Evolutionary conservation across 1,140 invertebrate genomes (phyloP).

Genomic region (Dendrolimus kikuchii): DNA sequence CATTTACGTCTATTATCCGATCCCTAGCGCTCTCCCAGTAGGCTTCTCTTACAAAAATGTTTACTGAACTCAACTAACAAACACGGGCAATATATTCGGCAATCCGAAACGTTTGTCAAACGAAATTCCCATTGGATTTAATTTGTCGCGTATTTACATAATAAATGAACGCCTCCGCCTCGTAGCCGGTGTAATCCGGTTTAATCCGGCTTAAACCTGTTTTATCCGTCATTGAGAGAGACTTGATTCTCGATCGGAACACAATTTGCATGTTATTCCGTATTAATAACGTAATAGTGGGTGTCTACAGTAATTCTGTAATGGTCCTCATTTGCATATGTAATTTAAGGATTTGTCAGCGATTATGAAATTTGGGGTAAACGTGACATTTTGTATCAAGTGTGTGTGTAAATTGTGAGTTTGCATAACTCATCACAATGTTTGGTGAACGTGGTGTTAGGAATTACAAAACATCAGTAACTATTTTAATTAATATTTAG

Average conservation of each 20-base stretch:
- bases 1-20: no score
- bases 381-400: no score
- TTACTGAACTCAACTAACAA: conserved; percentile 5
- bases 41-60: no score
- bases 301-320: conserved; percentile 21
- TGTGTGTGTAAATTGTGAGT: no score
- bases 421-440: no score
- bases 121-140: conserved; percentile 66
- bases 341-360: no score
- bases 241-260: conserved; percentile 64
- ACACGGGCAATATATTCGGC: background rate
- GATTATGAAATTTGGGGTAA: no score
- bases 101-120: conserved; percentile 50
- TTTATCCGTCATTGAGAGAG: conserved; percentile 66
- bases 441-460: no score
- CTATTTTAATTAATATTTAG: no score
- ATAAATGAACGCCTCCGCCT: conserved; percentile 62
- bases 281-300: conserved; percentile 54
- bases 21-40: no score
- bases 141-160: conserved; percentile 69
- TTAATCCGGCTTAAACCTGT: conserved; percentile 57
- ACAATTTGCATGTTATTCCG: conserved; percentile 61
- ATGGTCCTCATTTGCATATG: conserved; percentile 16
- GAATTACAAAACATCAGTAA: no score
- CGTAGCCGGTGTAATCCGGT: conserved; percentile 62